Evolutionary conservation across 1,140 invertebrate genomes (phyloP).

Genomic region (Cecropterus lyciades): DNA sequence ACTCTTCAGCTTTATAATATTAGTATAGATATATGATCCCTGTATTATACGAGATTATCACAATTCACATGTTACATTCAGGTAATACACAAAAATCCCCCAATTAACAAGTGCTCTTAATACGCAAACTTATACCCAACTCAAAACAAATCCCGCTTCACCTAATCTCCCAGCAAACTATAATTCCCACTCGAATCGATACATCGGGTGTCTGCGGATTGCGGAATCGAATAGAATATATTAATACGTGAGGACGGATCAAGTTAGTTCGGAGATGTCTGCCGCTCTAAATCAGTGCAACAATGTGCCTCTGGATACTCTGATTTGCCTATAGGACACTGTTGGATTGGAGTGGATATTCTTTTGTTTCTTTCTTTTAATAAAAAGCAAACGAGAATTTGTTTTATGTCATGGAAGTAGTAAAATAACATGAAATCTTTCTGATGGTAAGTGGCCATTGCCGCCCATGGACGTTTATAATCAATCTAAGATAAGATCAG

Average conservation of each 20-base stretch:
- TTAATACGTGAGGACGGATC: constrained; percentile 77
- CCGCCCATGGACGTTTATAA: no score
- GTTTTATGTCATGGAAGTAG: no score
- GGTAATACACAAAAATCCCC: background rate
- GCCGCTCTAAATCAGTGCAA: constrained; percentile 81
- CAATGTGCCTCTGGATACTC: constrained; percentile 72
- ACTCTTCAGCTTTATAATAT: no score
- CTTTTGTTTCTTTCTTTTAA: background rate
- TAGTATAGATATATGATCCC: no score
- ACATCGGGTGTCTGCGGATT: constrained; percentile 72
- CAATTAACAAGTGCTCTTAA: background rate
- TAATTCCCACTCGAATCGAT: constrained; percentile 71
- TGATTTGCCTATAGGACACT: constrained; percentile 68
- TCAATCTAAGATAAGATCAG: no score
- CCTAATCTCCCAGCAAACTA: constrained; percentile 38
- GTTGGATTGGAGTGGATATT: constrained; percentile 52
- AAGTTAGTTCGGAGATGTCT: constrained; percentile 83
- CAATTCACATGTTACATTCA: background rate
- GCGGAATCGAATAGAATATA: constrained; percentile 81
- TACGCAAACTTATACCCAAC: constrained; percentile 17
- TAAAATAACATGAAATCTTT: no score
- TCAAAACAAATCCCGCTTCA: constrained; percentile 32
- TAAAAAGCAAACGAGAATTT: no score
- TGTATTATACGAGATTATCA: no score
- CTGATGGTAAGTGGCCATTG: no score